Evolutionary conservation across 2,888 invertebrate species (phyloP), one percentile per base, ranked within the genome.

Genomic region (Steromphala cineraria): DNA sequence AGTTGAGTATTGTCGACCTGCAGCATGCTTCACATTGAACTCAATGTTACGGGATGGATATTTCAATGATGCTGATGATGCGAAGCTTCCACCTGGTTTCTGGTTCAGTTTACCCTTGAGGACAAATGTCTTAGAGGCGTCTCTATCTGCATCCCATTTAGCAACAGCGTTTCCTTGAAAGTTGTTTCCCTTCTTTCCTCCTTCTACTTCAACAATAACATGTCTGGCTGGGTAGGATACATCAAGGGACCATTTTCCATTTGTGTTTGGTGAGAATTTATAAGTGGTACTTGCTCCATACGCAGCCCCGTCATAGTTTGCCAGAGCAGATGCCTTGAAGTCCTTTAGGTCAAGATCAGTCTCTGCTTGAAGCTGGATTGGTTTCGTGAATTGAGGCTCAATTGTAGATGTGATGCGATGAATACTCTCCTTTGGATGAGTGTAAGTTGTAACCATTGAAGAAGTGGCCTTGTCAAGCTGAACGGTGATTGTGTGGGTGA

Each of bases 101-200:
- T 82, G 67, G 13, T 81, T 82, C 17, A 86, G 67, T 21, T 84
- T 84, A 0, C 84, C 86, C 53, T 71, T 79, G 4, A 87, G 52
- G 0, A 80, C 62, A 24, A 76, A 53, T 28, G 17, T 76, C 55
- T 40, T 53, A 2, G 36, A 53, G 17, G 86, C 87, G 78, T 81
- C 55, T n/a, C 55, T 84, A 28, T 88, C 87, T 24, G 89, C 89
- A 86, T 90, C 87, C 88, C 89, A 89, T 71, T 87, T 84, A 19
- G 86, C 40, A 67, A 88, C 86, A 46, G 85, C 71, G 24, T 82
- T 83, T 28, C 84, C 83, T 5, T 76, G 67, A 55, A 84, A 86
- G 13, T 74, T 79, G 19, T 84, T 80, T 15, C 81, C 80, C 8
- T 76, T 55, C 19, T 81, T 83, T 13, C 78, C 81, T 15, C 84